Conservation (phyloP, 2,888 invertebrate genomes). For the Sinotaia quadrata region DNA sequence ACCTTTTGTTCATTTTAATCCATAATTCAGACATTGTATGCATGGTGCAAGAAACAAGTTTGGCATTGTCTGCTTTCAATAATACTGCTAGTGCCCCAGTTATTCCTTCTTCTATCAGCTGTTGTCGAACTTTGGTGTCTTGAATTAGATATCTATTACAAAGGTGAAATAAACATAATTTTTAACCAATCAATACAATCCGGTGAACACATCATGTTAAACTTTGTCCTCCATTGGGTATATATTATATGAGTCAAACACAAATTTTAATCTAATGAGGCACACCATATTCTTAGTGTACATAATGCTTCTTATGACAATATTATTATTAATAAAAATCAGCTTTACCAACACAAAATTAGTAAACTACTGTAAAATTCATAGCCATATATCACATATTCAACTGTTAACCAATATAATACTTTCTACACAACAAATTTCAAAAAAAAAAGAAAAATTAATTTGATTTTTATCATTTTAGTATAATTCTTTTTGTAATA, state of each 20-base stretch:
- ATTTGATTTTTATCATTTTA: too few species aligned
- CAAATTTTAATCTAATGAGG: too few species aligned
- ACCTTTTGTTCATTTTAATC: constrained; percentile 12
- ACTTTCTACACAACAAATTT: too few species aligned
- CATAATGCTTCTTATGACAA: too few species aligned
- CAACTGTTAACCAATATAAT: too few species aligned
- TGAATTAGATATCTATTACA: neutral
- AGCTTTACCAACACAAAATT: too few species aligned
- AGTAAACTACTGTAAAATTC: too few species aligned
- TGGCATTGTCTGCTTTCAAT: constrained; percentile 9
- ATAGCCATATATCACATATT: too few species aligned
- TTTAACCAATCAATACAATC: neutral
- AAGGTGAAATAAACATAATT: neutral
- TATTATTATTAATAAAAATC: too few species aligned
- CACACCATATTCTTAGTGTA: too few species aligned
- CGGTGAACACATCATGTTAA: neutral
- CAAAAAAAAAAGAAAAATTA: too few species aligned
- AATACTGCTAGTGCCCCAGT: neutral
- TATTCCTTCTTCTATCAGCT: constrained; percentile 13
- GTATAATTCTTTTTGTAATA: too few species aligned
- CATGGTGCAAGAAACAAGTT: neutral
- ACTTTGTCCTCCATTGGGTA: neutral
- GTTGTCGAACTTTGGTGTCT: constrained; percentile 8
- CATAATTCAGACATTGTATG: constrained; percentile 5
- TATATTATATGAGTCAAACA: neutral